Conservation (phyloP, 2,113 vertebrate species). For the Lanius collurio region DNA sequence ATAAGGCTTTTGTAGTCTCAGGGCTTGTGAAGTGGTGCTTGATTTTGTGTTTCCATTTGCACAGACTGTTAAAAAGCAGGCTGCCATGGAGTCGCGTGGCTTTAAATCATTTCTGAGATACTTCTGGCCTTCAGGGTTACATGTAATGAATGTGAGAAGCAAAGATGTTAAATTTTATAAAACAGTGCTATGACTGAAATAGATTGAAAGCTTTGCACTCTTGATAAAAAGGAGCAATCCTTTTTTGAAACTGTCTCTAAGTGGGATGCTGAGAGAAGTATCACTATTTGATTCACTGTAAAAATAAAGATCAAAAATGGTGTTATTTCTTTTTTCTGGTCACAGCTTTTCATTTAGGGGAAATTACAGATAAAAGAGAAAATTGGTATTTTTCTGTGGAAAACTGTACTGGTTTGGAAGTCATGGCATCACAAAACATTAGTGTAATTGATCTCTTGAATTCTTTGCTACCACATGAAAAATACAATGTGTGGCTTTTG, state of each 20-base stretch:
- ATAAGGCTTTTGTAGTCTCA: neutral
- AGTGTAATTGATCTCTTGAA: slow-evolving; percentile 5
- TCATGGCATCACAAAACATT: slow-evolving; percentile 17
- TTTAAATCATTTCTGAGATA: neutral
- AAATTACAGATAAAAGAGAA: neutral
- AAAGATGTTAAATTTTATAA: slow-evolving; percentile 35
- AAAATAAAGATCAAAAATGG: slow-evolving; percentile 2
- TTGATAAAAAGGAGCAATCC: neutral
- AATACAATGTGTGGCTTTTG: slow-evolving; percentile 47
- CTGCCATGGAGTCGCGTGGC: slow-evolving; percentile 19
- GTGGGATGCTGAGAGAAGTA: neutral
- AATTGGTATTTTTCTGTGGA: neutral
- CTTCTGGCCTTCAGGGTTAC: slow-evolving; percentile 6
- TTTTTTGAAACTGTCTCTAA: neutral
- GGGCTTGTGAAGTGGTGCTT: slow-evolving; percentile 45
- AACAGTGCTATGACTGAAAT: slow-evolving; percentile 5
- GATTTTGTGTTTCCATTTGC: slow-evolving; percentile 43
- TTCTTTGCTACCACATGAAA: slow-evolving; percentile 66
- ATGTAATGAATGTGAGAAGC: slow-evolving; percentile 39
- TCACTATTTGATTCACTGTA: neutral
- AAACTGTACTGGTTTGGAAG: neutral
- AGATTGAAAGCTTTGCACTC: neutral
- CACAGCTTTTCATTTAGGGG: neutral
- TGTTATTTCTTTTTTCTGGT: neutral
- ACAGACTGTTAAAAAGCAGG: slow-evolving; percentile 30